phyloP scores from a whole-genome alignment of 2,888 invertebrate species.

The Drosophila greeni region DNA sequence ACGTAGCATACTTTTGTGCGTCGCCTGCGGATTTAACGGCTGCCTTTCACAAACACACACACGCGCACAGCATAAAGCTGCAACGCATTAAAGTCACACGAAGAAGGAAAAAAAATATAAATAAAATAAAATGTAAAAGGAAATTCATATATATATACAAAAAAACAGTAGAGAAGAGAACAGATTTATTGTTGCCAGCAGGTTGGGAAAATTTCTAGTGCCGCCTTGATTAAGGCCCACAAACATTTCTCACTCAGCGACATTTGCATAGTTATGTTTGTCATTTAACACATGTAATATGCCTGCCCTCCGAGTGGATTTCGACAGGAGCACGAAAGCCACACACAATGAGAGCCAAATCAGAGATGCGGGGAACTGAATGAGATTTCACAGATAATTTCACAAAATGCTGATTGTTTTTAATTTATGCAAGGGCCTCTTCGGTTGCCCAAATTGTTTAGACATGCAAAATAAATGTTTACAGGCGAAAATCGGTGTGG shows the following conservation, averaged over 20 bases:
- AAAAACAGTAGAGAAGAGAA: conserved; percentile 1
- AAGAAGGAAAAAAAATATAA: not conserved
- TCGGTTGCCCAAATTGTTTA: conserved; percentile 13
- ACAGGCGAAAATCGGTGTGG: conserved; percentile 20
- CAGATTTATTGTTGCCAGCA: conserved; percentile 61
- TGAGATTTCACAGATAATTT: conserved; percentile 17
- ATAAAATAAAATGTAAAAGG: conserved; percentile 1
- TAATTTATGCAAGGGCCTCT: conserved; percentile 24
- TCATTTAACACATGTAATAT: conserved; percentile 64
- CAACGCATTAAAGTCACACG: conserved; percentile 29
- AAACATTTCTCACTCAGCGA: conserved; percentile 32
- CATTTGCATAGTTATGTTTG: conserved; percentile 62
- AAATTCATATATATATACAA: not conserved
- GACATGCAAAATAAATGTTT: conserved; percentile 29
- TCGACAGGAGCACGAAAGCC: not conserved
- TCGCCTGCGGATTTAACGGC: conserved; percentile 45
- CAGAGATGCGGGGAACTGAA: not conserved
- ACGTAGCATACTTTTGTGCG: conserved; percentile 66
- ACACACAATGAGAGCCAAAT: not conserved
- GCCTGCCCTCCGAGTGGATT: conserved; percentile 50
- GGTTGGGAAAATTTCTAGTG: conserved; percentile 52
- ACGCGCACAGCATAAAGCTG: conserved; percentile 28
- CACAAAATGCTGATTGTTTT: conserved; percentile 17
- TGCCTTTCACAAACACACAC: conserved; percentile 16
- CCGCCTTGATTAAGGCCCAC: conserved; percentile 63